A percentile compares a stretch with the other conserved stretches of the same genome.
Evolutionary conservation across 1,140 invertebrate genomes (phyloP).

Genomic region (Dinothrombium tinctorium): DNA sequence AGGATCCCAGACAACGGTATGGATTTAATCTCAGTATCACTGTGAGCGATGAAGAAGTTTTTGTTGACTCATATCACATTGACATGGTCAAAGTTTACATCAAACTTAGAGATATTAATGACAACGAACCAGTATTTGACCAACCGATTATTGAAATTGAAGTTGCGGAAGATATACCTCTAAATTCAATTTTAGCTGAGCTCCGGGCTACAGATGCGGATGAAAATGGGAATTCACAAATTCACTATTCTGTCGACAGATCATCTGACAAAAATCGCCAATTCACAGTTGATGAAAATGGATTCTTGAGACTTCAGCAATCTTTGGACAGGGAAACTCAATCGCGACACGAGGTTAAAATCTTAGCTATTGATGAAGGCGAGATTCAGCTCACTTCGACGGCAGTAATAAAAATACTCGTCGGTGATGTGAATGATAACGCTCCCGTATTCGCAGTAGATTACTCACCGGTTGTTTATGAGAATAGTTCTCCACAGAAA

Average conservation of each 20-base stretch:
- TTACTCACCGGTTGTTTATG: slow-evolving; percentile 69
- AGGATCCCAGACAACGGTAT: slow-evolving; percentile 20
- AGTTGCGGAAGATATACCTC: slow-evolving; percentile 65
- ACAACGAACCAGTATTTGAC: slow-evolving; percentile 47
- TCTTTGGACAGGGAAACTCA: slow-evolving; percentile 54
- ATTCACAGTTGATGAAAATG: slow-evolving; percentile 61
- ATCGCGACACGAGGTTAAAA: slow-evolving; percentile 50
- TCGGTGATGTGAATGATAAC: slow-evolving; percentile 87
- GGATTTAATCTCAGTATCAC: slow-evolving; percentile 23
- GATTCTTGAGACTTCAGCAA: slow-evolving; percentile 71
- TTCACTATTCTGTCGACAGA: slow-evolving; percentile 56
- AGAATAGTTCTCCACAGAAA: slow-evolving; percentile 57
- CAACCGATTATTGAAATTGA: slow-evolving; percentile 71
- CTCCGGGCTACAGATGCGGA: slow-evolving; percentile 85
- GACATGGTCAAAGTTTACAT: slow-evolving; percentile 86
- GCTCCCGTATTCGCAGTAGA: slow-evolving; percentile 37
- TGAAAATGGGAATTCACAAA: slow-evolving; percentile 28
- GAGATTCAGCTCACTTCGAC: slow-evolving; percentile 73
- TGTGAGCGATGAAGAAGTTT: slow-evolving; percentile 48
- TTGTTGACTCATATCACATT: slow-evolving; percentile 80
- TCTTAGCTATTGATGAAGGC: slow-evolving; percentile 21
- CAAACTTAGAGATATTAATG: slow-evolving; percentile 3
- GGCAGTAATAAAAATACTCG: slow-evolving; percentile 75
- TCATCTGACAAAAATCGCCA: slow-evolving; percentile 69
- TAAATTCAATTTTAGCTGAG: slow-evolving; percentile 67